Base-by-base conservation (phyloP, 1,140 invertebrate genomes). In the Orius insidiosus region DNA sequence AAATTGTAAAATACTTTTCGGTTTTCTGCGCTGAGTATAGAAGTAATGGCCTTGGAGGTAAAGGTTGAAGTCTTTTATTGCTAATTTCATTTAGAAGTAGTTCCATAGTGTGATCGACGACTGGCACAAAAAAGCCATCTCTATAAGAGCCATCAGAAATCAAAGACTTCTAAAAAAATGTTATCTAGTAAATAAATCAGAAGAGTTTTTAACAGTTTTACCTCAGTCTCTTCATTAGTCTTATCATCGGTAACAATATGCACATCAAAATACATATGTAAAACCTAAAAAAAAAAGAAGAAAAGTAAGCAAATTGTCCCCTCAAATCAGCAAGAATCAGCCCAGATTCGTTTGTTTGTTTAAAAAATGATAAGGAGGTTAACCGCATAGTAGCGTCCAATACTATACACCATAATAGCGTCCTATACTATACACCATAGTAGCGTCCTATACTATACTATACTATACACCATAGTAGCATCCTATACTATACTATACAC, bases 261-360 rank as follows among this genome's bases (percentile, higher is more conserved):
- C 18, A 56, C 33, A 36, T 56, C 53, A 46, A 56, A 55, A 52
- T 53, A 55, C 5, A 45, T 51, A 13, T 53, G 48, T 9, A 56
- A 39, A 14, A 52, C 51, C 55, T 56, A 38, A 35, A 46, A 51
- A 46, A 47, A 32, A 46, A 41, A 18, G 8, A 5, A 18, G 35
- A 2, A 31, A 24, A 30, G 35, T 18, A 35, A n/a, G n/a, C n/a
- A n/a, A n/a, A n/a, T n/a, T n/a, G n/a, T n/a, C n/a, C n/a, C n/a
- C n/a, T n/a, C n/a, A n/a, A n/a, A n/a, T n/a, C n/a, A n/a, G n/a
- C n/a, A n/a, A n/a, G n/a, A n/a, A n/a, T n/a, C n/a, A n/a, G n/a
- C n/a, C n/a, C n/a, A n/a, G n/a, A n/a, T n/a, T n/a, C n/a, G n/a
- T n/a, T n/a, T n/a, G n/a, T n/a, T n/a, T n/a, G n/a, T n/a, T n/a